Evolutionary conservation across 2,113 vertebrate genomes (phyloP), one percentile per base, ranked within the genome.

Genomic region (Sceloporus tristichus): DNA sequence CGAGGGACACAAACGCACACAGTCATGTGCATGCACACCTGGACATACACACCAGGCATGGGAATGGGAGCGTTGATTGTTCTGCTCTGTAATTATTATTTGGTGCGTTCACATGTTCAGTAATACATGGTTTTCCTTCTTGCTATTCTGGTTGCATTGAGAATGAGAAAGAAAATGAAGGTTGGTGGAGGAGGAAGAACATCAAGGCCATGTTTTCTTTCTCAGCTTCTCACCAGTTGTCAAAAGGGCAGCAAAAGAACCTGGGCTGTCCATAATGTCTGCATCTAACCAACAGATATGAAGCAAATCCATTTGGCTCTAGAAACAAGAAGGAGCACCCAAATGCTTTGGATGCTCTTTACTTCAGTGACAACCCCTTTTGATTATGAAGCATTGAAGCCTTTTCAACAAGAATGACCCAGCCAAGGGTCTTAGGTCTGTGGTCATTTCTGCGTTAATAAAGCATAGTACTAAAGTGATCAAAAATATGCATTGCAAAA

Each of bases 1-100:
- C 16, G 27, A 59, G 0, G 0, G 0, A 2, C n/a, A 16, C 34
- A 75, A 1, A 59, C 5, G n/a, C 53, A 62, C 79, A 21, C 79
- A 62, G 8, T 5, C 48, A 48, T 34, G 34, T 34, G 34, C 34
- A 34, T 48, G 48, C 4, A 48, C 48, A 48, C 48, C 48, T 48
- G 48, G 48, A 25, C 56, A 56, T 29, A 19, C 65, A 48, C 40
- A 38, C 0, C 40, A 5, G 56, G 25, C 3, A 4, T 0, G 21
- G 25, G 7, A 85, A 73, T 1, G 1, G 14, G 27, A 5, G 3
- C 14, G 18, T 2, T 2, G 84, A 48, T 27, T 56, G 84, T 4
- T 7, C 27, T 0, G 5, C 25, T 25, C 48, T 38, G 34, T 54
- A 3, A 19, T 14, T 13, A 0, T 29, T 1, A 13, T 6, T 9